Base-by-base conservation (phyloP, 2,113 vertebrate species). In the Vidua macroura region DNA sequence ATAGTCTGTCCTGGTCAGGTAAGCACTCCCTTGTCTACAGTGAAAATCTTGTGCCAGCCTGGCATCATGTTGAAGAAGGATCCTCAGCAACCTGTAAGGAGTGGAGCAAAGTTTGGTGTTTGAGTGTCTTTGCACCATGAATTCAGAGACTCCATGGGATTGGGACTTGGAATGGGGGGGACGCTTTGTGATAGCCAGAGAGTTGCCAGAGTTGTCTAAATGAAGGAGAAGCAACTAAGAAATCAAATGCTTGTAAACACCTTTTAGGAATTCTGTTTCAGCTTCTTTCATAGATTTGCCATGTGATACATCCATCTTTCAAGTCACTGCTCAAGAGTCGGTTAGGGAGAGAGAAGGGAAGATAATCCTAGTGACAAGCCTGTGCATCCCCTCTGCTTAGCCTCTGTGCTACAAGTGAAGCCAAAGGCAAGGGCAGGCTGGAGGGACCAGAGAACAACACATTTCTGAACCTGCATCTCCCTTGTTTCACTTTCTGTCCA, bases 121-220 rank as follows among this genome's bases (percentile, higher is more conserved):
- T 33, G 24, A 64, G 7, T 0, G 0, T n/a, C 59, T 86, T 67
- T 24, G 28, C 21, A 22, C 30, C 20, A 19, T 18, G 18, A 90
- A 60, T 59, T 85, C 46, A 22, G 63, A 25, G 44, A 60, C 7
- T 14, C 11, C 17, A 3, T 24, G 43, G 52, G 51, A 74, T 90
- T 62, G 83, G 39, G 24, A 15, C 10, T 69, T 13, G 6, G 14
- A 3, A 16, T 18, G 10, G 19, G 6, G 17, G 14, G 24, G 7
- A 24, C 23, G 39, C 24, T 94, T 48, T 86, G 35, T 48, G 46
- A 19, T 16, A 8, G 18, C n/a, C 30, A 43, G 39, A 63, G 60
- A 39, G 30, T 11, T 84, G 24, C 18, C 53, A 83, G 62, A 56
- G 58, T 28, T 74, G 20, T 31, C 68, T 58, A 28, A 55, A 53